Evolutionary conservation across 2,888 invertebrate genomes (phyloP), one percentile per base, ranked within the genome.

Genomic region (Apantesis nais): DNA sequence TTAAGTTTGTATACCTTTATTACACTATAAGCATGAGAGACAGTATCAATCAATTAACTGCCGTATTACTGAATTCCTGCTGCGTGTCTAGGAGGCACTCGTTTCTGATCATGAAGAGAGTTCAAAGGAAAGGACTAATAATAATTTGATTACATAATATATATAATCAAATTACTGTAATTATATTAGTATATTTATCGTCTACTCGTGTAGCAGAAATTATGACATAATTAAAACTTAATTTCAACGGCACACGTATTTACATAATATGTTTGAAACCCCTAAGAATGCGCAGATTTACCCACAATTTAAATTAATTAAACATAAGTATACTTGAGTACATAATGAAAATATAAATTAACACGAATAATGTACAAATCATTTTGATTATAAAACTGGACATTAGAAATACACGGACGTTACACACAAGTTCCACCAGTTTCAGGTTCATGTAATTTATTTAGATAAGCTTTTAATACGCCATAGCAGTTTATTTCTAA

Each of bases 351-450:
- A 52, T 7, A 52, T 52, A 12, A 25, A 25, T 25, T 55, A 25
- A 55, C 12, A 55, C n/a, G 12, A 4, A 25, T 58, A 25, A 58
- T 58, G 14, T 16, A 58, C 16, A 58, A 58, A 29, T 16, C 14
- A 16, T 14, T 58, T 60, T 61, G 19, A 41, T n/a, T 55, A 22
- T 60, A 65, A 44, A 25, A 48, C 41, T 25, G 16, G 29, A 58
- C 58, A 44, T 61, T 61, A 61, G 44, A 66, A 66, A 34, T 58
- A 60, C 14, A 55, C 55, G 55, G 25, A 16, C 58, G 29, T 58
- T 29, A 58, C 58, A 58, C 14, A 29, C 29, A 29, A 29, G 16
- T 58, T 58, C 25, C 14, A 29, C 29, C 25, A 34, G 34, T 58
- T 58, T 25, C 29, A 58, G 7, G 58, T 58, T 29, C 25, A 58